Base-by-base conservation (phyloP, 2,888 invertebrate genomes). In the Pseudococcus longispinus region DNA sequence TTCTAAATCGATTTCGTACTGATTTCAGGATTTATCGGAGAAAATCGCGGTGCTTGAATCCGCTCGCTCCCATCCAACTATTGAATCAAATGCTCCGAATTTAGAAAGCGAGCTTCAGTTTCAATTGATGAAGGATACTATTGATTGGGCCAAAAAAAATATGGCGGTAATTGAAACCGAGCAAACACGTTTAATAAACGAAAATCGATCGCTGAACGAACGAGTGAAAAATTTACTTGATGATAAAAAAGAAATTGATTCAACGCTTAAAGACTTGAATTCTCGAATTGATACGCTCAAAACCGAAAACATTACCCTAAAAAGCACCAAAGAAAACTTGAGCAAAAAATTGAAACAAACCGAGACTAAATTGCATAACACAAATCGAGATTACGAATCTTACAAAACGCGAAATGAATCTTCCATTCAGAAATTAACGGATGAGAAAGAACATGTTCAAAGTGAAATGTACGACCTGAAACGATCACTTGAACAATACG, bases 41-140 rank as follows among this genome's bases (percentile, higher is more conserved):
- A 80, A 80, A 42, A 15, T 80, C 20, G 20, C 32, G 2, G 13
- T 29, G 6, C 20, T 80, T 0, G 77, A 80, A 20, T 80, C 20
- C 1, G 4, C 29, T 13, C 29, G 70, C 15, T 70, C 29, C 0
- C 13, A 29, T 29, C 5, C 23, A 23, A 1, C 18, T 2, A 11
- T 6, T 4, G 70, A 70, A 70, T 5, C 32, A 29, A 26, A 29
- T 1, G 70, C 70, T 3, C 70, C 70, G n/a, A 70, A 15, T 51
- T 44, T 86, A 1, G 86, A 86, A 23, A 74, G 86, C 29, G 86
- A 86, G 26, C 15, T 86, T 8, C 77, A 86, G 20, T 80, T 86
- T 51, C 86, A 86, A 51, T 1, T 77, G 13, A 86, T 86, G 86
- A 77, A 80, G 37, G 86, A 86, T 2, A 46, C 32, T n/a, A 86